Evolutionary conservation across 1,140 invertebrate species (phyloP), one percentile per base, ranked within the genome.

Genomic region (Bradysia coprophila): DNA sequence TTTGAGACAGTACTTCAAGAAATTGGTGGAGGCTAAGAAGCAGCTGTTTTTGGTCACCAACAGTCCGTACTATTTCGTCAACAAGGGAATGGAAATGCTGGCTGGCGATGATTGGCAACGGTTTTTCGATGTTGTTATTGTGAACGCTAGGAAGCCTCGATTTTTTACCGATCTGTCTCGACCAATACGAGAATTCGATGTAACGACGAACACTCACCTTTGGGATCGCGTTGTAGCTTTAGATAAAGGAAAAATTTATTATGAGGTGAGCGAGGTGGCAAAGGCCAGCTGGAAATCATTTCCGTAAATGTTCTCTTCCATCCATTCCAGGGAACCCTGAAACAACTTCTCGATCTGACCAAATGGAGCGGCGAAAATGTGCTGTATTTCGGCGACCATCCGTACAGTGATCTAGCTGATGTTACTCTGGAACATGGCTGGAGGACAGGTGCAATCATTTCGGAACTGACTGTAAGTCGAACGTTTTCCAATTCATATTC

Each of bases 381-480:
- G 10, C 60, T 97, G 6, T 97, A 97, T 62, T 96, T 96, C 66
- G 94, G 93, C 1, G 93, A 97, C 67, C 93, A 97, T 69, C 90
- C 94, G 0, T 97, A 96, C 65, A 92, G 81, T 55, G 94, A 98
- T 66, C 68, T 98, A 42, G 93, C 92, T 3, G 93, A 97, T 67
- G 87, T 93, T 3, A 95, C 91, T 1, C 64, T 97, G 9, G 81
- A 93, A 59, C 88, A 95, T 64, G 91, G 92, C 19, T 97, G 93
- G 92, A 73, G 90, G 51, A 98, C 94, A 8, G 92, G 91, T 3
- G 93, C 93, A n/a, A 96, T 98, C 42, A 94, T 98, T 40, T 86
- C 84, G 47, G 93, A 98, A 65, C 64, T 96, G 15, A 78, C 73
- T 36, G 82, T 88, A 60, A 61, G 57, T 55, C n/a, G n/a, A n/a